Base-by-base conservation (phyloP, 2,888 invertebrate genomes). In the Ditula angustiorana region DNA sequence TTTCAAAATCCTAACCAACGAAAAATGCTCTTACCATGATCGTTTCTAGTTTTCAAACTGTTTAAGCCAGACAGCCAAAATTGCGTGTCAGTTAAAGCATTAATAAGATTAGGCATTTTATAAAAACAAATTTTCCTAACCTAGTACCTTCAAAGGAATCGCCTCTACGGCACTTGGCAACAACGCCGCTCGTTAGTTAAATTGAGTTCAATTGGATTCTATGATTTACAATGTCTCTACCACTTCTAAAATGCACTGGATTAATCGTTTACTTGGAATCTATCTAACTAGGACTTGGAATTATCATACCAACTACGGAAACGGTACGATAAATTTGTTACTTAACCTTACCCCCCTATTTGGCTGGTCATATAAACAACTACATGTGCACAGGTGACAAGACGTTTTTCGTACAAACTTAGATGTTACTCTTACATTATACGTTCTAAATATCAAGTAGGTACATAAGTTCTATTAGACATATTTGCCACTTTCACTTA, bases 141-240 rank as follows among this genome's bases (percentile, higher is more conserved):
- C 74, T 70, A 75, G 78, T 75, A 66, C 44, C 70, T 69, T 74
- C 76, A 79, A 80, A 79, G 80, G 82, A 81, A 81, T 78, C 80
- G 71, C 72, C 73, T 70, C 21, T 11, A 26, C 41, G 11, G 16
- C 30, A 11, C n/a, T n/a, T 13, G 30, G n/a, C 44, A 23, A 57
- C 23, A 19, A 13, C 30, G 16, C 44, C 23, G 23, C 23, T 56
- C 11, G 28, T 3, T 28, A 62, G 30, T 56, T 41, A 21, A 41
- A 44, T 52, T 28, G 44, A 57, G 19, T 16, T 37, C 13, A n/a
- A 26, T 55, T 49, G 8, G 11, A 24, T 10, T 37, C 26, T 35
- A 49, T 52, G 10, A 13, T 37, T 46, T 33, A 33, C n/a, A 46
- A 44, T 28, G 52, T 46, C 28, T 5, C 41, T 26, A 41, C 30